Evolutionary conservation across 2,797 vertebrate genomes (phyloP).

Genomic region (Tauraco hartlaubi): DNA sequence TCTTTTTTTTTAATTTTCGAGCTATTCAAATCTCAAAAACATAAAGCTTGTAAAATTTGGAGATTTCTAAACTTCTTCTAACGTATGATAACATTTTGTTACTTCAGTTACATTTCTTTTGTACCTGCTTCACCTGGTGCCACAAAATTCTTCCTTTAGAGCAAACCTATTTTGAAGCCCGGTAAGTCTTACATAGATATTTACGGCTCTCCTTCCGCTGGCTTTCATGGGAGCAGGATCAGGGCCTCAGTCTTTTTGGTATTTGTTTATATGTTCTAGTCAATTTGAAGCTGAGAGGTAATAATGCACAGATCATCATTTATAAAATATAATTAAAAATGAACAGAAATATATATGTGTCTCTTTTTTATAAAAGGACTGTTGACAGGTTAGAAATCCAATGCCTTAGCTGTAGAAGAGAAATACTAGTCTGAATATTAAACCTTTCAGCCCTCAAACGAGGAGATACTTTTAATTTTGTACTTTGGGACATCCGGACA

Average conservation of each 20-base stretch:
- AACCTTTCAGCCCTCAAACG: slow-evolving; percentile 26
- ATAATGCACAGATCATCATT: slow-evolving; percentile 23
- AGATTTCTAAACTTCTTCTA: background rate
- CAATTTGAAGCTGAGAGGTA: slow-evolving; percentile 10
- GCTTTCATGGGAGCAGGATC: background rate
- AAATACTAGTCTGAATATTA: slow-evolving; percentile 40
- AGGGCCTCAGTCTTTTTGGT: background rate
- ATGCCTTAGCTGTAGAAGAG: slow-evolving; percentile 21
- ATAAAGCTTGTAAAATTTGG: background rate
- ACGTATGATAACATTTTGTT: background rate
- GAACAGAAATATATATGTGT: slow-evolving; percentile 13
- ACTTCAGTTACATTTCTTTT: slow-evolving; percentile 36
- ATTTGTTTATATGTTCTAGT: slow-evolving; percentile 3
- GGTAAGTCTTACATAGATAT: background rate
- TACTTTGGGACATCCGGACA: background rate
- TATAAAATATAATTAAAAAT: slow-evolving; percentile 37
- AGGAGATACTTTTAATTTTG: slow-evolving; percentile 21
- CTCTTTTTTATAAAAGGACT: background rate
- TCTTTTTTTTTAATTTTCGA: background rate
- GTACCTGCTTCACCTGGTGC: slow-evolving; percentile 42
- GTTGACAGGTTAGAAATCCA: slow-evolving; percentile 40
- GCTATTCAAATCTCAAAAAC: slow-evolving; percentile 18
- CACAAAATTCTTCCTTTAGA: slow-evolving; percentile 1
- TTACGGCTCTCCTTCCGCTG: background rate
- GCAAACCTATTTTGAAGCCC: background rate